phyloP scores from a whole-genome alignment of 1,140 invertebrate species.

The Vollenhovia emeryi region DNA sequence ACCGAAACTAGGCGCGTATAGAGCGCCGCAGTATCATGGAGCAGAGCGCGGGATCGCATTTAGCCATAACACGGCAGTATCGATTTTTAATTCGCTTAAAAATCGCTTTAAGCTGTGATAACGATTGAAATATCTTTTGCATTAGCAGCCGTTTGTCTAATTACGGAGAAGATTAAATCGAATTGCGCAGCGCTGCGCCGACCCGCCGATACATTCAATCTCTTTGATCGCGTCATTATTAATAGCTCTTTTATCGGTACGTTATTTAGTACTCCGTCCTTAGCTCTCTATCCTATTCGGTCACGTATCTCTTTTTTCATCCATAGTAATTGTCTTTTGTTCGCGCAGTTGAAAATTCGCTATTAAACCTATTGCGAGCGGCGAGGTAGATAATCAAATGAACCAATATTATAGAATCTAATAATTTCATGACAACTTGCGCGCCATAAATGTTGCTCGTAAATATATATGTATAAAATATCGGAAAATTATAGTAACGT shows the following conservation, averaged over 20 bases:
- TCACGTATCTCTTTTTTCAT: conserved; percentile 16
- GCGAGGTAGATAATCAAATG: background rate
- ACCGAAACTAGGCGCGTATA: conserved; percentile 61
- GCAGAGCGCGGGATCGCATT: conserved; percentile 50
- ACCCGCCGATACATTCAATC: conserved; percentile 26
- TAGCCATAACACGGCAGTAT: conserved; percentile 54
- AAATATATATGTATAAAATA: background rate
- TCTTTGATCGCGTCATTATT: conserved; percentile 57
- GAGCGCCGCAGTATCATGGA: conserved; percentile 37
- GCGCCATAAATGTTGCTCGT: background rate
- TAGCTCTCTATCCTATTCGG: conserved; percentile 22
- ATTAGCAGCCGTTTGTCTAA: conserved; percentile 59
- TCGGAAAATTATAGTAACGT: background rate
- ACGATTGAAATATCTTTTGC: conserved; percentile 61
- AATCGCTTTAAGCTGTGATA: conserved; percentile 58
- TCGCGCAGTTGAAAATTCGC: conserved; percentile 15
- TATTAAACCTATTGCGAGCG: conserved; percentile 23
- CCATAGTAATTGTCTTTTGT: conserved; percentile 37
- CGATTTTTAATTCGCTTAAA: conserved; percentile 60
- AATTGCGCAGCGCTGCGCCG: conserved; percentile 22
- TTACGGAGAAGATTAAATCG: conserved; percentile 55
- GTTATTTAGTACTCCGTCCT: conserved; percentile 41
- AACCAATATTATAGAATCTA: conserved; percentile 14
- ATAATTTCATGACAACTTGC: conserved; percentile 21
- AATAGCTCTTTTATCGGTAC: conserved; percentile 49